These are phyloP conservation scores for Epinotia brunnichana DNA, from an alignment of 2,888 invertebrate species.

Conservation along the genomic window DNA sequence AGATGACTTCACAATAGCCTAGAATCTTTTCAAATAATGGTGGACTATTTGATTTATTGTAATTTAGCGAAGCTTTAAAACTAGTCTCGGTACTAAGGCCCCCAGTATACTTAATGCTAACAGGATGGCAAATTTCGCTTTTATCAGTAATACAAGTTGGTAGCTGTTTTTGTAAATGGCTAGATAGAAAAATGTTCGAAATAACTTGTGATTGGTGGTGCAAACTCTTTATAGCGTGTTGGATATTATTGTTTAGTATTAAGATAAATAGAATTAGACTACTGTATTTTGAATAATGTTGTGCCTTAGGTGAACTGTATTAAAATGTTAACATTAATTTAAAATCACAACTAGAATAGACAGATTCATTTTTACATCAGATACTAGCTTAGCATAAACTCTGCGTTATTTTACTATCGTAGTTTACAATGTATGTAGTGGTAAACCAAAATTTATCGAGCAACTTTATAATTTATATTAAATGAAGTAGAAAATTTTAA, in stretches of 20 bases:
- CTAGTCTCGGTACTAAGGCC: constrained; percentile 47
- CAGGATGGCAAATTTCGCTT: constrained; percentile 44
- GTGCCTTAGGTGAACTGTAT: constrained; percentile 68
- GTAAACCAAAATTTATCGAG: constrained; percentile 65
- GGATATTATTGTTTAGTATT: constrained; percentile 71
- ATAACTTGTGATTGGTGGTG: constrained; percentile 79
- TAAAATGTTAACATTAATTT: constrained; percentile 32
- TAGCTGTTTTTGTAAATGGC: constrained; percentile 37
- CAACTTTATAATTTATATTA: constrained; percentile 47
- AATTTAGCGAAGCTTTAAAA: constrained; percentile 72
- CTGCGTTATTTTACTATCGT: constrained; percentile 61
- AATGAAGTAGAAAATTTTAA: constrained; percentile 61
- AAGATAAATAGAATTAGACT: constrained; percentile 66
- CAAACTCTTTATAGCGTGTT: constrained; percentile 75
- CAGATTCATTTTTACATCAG: constrained; percentile 49
- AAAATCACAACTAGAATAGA: constrained; percentile 60
- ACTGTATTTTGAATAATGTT: constrained; percentile 60
- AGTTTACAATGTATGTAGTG: constrained; percentile 69
- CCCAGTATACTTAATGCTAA: constrained; percentile 26
- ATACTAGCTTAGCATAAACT: constrained; percentile 66
- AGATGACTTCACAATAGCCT: constrained; percentile 69
- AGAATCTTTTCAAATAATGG: constrained; percentile 63
- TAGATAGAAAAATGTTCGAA: constrained; percentile 70
- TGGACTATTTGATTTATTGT: constrained; percentile 72
- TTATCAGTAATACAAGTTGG: constrained; percentile 39